Percentiles rank a stretch among this genome's conserved stretches.
phyloP scores from a whole-genome alignment of 1,140 invertebrate genomes.

The Nasonia giraulti region DNA sequence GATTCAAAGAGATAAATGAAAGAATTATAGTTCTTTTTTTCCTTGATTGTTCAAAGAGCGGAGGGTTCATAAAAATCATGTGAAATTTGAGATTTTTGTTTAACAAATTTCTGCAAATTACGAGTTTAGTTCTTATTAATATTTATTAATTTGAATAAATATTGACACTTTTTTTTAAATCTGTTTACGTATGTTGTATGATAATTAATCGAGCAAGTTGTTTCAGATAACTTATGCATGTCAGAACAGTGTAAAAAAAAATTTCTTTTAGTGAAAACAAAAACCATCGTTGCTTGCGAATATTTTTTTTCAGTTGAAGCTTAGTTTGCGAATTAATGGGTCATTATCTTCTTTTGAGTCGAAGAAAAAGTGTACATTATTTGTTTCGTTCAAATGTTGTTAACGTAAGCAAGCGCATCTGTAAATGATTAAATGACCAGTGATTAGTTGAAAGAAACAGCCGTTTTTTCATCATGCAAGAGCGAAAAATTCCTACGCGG shows the following conservation, averaged over 20 bases:
- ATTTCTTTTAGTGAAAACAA: constrained; percentile 5
- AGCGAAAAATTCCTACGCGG: background rate
- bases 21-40: constrained; percentile 38
- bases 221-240: constrained; percentile 34
- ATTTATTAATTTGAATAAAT: constrained; percentile 25
- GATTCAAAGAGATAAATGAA: constrained; percentile 30
- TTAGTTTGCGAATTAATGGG: constrained; percentile 16
- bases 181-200: background rate
- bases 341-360: constrained; percentile 8
- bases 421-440: constrained; percentile 39
- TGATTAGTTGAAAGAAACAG: constrained; percentile 42
- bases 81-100: constrained; percentile 40
- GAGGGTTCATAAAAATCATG: background rate
- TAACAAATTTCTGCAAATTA: constrained; percentile 26
- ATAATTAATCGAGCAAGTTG: background rate
- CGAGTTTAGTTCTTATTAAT: constrained; percentile 19
- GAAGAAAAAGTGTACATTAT: constrained; percentile 3
- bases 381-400: constrained; percentile 18
- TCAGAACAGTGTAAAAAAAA: constrained; percentile 14
- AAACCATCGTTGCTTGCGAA: background rate
- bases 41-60: constrained; percentile 24
- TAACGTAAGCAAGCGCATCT: constrained; percentile 26
- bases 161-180: constrained; percentile 23
- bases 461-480: background rate
- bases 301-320: constrained; percentile 7